Conservation (phyloP, 2,888 invertebrate genomes). For the Brassicogethes aeneus region DNA sequence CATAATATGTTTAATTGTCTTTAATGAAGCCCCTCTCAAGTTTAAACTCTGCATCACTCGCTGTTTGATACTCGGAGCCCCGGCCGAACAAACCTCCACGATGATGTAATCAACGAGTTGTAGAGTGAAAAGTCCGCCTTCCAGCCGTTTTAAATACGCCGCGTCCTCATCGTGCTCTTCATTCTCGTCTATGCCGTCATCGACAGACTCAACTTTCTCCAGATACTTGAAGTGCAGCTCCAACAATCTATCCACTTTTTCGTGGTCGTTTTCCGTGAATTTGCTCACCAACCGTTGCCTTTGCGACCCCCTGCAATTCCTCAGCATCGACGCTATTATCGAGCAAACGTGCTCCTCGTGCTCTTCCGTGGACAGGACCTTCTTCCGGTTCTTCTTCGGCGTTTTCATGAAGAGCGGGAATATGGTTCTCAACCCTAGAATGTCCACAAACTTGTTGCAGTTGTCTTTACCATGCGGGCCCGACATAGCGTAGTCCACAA, state of each 20-base stretch:
- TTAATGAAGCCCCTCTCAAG: conserved; percentile 81
- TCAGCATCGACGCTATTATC: conserved; percentile 85
- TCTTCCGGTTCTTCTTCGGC: conserved; percentile 74
- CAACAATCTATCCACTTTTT: conserved; percentile 92
- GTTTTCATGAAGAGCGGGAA: conserved; percentile 99
- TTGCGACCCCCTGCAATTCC: conserved; percentile 86
- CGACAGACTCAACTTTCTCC: conserved; percentile 81
- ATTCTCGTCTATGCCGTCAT: conserved; percentile 60
- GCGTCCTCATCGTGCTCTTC: conserved; percentile 55
- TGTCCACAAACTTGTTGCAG: conserved; percentile 96
- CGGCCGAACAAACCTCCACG: conserved; percentile 68
- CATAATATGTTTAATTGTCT: conserved; percentile 89
- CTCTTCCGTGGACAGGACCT: conserved; percentile 71
- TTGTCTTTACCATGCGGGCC: conserved; percentile 91
- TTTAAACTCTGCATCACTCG: conserved; percentile 83
- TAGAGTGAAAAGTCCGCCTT: conserved; percentile 89
- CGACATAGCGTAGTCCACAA: conserved; percentile 94
- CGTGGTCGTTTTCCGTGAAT: conserved; percentile 96
- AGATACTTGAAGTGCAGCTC: conserved; percentile 96
- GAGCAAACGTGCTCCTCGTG: conserved; percentile 94
- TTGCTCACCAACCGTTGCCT: conserved; percentile 85
- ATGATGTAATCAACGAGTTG: conserved; percentile 90
- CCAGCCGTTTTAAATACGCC: conserved; percentile 79
- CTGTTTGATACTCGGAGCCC: conserved; percentile 66
- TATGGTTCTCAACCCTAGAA: conserved; percentile 88